Evolutionary conservation across 2,797 vertebrate genomes (phyloP), one percentile per base, ranked within the genome.

Genomic region (Pogonophryne albipinna): DNA sequence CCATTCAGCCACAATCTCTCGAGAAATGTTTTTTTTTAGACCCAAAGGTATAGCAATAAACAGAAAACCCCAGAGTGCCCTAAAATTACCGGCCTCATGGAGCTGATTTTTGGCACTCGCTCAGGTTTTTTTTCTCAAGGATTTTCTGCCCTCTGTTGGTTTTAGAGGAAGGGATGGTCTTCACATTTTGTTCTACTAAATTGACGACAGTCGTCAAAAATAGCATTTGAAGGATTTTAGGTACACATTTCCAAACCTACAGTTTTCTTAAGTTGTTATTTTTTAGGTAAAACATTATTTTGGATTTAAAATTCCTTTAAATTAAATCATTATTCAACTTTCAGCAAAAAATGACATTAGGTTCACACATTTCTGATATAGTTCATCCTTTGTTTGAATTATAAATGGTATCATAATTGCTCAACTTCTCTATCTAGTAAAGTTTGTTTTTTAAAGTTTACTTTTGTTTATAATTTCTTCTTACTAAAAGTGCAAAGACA

Each of bases 131-230:
- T 27, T 0, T 59, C 13, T 16, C 57, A n/a, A 63, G 62, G 60
- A 51, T 69, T 75, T 84, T 90, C 86, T 88, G 91, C 93, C 93
- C 93, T 71, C 92, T 94, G 85, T 67, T 93, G 94, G 80, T 58
- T 1, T 4, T 50, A 77, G 60, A 44, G 52, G 20, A 27, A 57
- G 7, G 14, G 1, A 68, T 62, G n/a, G 12, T 4, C 8, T 19
- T n/a, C 6, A 17, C 3, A n/a, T 1, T 19, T 49, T 47, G 10
- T 3, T 50, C 46, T 31, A 10, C 3, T 20, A 0, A 34, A 57
- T 60, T 62, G 14, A 42, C 1, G 6, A 38, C 7, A 46, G 16
- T 19, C 9, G 3, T 34, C 7, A 15, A 1, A 1, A 1, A 4
- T 2, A 2, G 14, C 10, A 50, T 42, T 56, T 44, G 0, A 64